Conservation (phyloP, 2,113 vertebrate species). For the Megalops atlanticus region DNA sequence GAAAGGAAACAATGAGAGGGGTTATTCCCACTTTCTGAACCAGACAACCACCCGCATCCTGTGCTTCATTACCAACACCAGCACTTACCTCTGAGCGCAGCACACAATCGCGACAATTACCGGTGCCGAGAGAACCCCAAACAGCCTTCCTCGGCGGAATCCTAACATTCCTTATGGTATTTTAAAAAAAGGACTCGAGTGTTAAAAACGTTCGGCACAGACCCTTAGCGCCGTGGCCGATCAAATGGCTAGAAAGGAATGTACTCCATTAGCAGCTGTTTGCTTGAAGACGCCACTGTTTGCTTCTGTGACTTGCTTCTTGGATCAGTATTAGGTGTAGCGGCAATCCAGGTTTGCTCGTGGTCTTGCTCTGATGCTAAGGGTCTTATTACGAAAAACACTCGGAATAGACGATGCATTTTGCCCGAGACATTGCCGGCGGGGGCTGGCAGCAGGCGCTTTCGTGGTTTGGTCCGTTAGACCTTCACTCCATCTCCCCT, state of each 20-base stretch:
- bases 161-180: constrained; percentile 86
- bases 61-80: not conserved
- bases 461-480: constrained; percentile 42
- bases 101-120: constrained; percentile 87
- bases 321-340: constrained; percentile 40
- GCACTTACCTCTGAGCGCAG: constrained; percentile 88
- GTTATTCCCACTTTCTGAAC: constrained; percentile 26
- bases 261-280: constrained; percentile 43
- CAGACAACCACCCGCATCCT: not conserved
- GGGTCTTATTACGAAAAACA: constrained; percentile 42
- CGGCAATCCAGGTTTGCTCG: constrained; percentile 39
- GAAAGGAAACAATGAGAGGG: constrained; percentile 40
- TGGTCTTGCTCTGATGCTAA: constrained; percentile 34
- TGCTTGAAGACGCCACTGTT: too few relatives aligned
- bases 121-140: constrained; percentile 76
- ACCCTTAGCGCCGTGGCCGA: constrained; percentile 22
- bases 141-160: constrained; percentile 69
- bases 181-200: constrained; percentile 35
- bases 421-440: constrained; percentile 38
- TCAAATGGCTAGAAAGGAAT: constrained; percentile 36
- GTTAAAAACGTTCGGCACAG: too few relatives aligned
- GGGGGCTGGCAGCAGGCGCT: constrained; percentile 33
- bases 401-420: constrained; percentile 44
- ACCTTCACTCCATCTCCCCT: constrained; percentile 42
- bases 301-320: constrained; percentile 38